Percentiles rank a stretch among this genome's conserved stretches.
phyloP scores from a whole-genome alignment of 2,888 invertebrate genomes.

The Catocala fraxini region DNA sequence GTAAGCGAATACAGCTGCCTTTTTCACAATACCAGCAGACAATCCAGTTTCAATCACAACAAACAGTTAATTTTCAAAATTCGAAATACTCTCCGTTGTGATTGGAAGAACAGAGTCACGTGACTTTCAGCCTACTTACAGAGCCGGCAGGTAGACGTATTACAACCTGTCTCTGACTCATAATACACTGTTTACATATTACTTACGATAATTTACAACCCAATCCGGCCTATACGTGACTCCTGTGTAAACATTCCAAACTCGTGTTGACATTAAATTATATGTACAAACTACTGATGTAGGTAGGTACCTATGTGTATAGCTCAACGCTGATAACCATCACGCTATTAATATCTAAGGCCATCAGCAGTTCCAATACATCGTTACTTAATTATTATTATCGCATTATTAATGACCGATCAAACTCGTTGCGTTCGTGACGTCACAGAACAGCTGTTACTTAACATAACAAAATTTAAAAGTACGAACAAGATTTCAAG shows the following conservation, averaged over 20 bases:
- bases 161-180: background rate
- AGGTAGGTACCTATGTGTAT: no score
- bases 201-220: constrained; percentile 12
- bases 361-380: background rate
- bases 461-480: constrained; percentile 26
- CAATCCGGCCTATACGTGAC: constrained; percentile 11
- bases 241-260: constrained; percentile 6
- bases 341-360: background rate
- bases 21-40: no score
- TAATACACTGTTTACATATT: constrained; percentile 1
- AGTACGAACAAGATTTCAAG: constrained; percentile 19
- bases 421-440: constrained; percentile 27
- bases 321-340: background rate
- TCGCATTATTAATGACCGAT: constrained; percentile 1
- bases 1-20: no score
- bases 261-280: constrained; percentile 2
- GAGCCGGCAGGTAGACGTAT: no score
- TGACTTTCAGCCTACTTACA: no score
- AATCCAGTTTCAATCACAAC: no score
- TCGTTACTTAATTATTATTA: constrained; percentile 1
- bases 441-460: constrained; percentile 50
- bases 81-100: no score
- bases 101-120: no score
- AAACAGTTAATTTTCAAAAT: no score
- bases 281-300: background rate